Percentiles rank a stretch among this genome's conserved stretches.
Conservation (phyloP, 2,888 invertebrate species). For the Drosophila colorata region DNA sequence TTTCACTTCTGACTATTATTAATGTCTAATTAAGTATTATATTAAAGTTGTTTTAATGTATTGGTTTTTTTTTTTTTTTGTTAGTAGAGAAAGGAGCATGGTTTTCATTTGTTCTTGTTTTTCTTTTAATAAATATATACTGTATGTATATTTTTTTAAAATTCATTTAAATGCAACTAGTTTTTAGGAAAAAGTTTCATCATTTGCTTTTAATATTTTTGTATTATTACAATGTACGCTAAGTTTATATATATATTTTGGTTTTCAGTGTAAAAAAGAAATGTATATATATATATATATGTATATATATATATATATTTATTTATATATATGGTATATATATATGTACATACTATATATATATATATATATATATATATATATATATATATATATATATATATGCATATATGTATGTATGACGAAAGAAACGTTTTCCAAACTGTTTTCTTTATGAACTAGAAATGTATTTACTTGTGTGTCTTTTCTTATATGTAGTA, state of each 20-base stretch:
- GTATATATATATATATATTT: constrained; percentile 27
- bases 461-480: constrained; percentile 38
- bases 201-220: constrained; percentile 65
- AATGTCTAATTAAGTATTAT: constrained; percentile 80
- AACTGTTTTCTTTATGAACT: constrained; percentile 53
- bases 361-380: constrained; percentile 5
- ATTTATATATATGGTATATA: constrained; percentile 10
- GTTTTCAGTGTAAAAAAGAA: constrained; percentile 72
- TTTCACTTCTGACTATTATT: constrained; percentile 70
- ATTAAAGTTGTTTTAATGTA: constrained; percentile 72
- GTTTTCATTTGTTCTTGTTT: constrained; percentile 52
- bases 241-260: constrained; percentile 46
- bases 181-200: constrained; percentile 80
- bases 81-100: constrained; percentile 75
- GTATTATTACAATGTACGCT: constrained; percentile 64
- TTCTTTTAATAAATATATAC: constrained; percentile 72
- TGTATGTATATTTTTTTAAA: constrained; percentile 80
- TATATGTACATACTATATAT: constrained; percentile 31
- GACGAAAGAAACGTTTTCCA: constrained; percentile 65
- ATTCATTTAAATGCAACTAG: constrained; percentile 83
- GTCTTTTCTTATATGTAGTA: constrained; percentile 36
- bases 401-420: constrained; percentile 23
- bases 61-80: constrained; percentile 40
- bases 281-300: constrained; percentile 50
- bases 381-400: constrained; percentile 31